Evolutionary conservation across 1,140 invertebrate genomes (phyloP), one percentile per base, ranked within the genome.

Genomic region (Drosophila sproati): DNA sequence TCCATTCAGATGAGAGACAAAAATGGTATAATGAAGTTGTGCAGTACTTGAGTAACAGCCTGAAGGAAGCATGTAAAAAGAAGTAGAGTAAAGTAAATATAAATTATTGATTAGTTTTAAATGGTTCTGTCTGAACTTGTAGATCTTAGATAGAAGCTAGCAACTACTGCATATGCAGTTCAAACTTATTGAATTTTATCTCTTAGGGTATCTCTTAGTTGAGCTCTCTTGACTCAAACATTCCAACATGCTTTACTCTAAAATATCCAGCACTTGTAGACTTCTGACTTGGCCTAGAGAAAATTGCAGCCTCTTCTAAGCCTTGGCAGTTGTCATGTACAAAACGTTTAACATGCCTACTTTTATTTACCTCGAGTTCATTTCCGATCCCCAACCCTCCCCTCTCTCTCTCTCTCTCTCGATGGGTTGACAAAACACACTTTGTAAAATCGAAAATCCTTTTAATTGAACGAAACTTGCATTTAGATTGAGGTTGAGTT

Each of bases 391-490:
- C 5, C 7, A 3, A 28, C 34, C 32, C 5, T 34, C 10, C 7
- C 8, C 12, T 48, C 50, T 29, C 20, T 31, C 31, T 35, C 29
- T 28, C 28, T 20, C 20, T 8, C 32, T 3, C n/a, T 7, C 12
- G 7, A 12, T 6, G 20, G 29, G 7, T 48, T 81, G 64, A 85
- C 82, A 78, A 82, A 87, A 88, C 77, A 85, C 85, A 88, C 83
- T 88, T 83, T 88, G 80, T 88, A 75, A 80, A 88, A 89, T 89
- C 73, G 80, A 89, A 83, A 88, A 88, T 88, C 75, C 80, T 89
- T 89, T 88, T 88, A 88, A 88, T 88, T 88, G 83, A 88, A 88
- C 79, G 77, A 73, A 83, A 78, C 77, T 88, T 74, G 62, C 67
- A 78, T 83, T 71, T 32, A 8, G 32, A 20, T 20, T 20, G 20